Percentiles rank a stretch among this genome's conserved stretches.
phyloP scores from a whole-genome alignment of 2,888 invertebrate genomes.

The Slavum lentiscoides region DNA sequence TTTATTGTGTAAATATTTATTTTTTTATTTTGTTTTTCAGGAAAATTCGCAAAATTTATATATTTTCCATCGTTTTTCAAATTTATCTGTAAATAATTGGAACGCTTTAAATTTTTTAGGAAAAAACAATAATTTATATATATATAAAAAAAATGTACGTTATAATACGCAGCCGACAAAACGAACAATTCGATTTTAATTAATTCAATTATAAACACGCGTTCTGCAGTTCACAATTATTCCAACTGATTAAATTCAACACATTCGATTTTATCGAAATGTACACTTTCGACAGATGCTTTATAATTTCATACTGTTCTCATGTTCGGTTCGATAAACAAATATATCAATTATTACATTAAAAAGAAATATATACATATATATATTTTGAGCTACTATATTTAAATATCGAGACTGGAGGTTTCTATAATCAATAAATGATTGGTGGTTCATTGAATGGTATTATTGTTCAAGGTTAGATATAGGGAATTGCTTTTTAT shows the following conservation, averaged over 20 bases:
- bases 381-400: constrained; percentile 6
- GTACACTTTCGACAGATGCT: not conserved
- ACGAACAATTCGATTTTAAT: not conserved
- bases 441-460: not conserved
- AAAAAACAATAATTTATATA: not conserved
- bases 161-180: too few relatives aligned
- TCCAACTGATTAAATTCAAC: not conserved
- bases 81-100: too few relatives aligned
- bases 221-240: not conserved
- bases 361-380: constrained; percentile 7
- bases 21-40: too few relatives aligned
- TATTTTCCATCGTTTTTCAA: too few relatives aligned
- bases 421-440: not conserved
- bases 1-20: too few relatives aligned
- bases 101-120: too few relatives aligned
- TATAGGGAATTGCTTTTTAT: constrained; percentile 17
- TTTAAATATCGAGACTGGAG: not conserved
- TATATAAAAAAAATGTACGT: not conserved
- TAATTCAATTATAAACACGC: not conserved
- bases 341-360: not conserved
- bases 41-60: too few relatives aligned
- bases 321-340: not conserved
- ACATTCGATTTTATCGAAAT: not conserved
- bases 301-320: not conserved
- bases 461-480: constrained; percentile 26